Conservation (phyloP, 2,888 invertebrate species). For the Lasioglossum lativentre region DNA sequence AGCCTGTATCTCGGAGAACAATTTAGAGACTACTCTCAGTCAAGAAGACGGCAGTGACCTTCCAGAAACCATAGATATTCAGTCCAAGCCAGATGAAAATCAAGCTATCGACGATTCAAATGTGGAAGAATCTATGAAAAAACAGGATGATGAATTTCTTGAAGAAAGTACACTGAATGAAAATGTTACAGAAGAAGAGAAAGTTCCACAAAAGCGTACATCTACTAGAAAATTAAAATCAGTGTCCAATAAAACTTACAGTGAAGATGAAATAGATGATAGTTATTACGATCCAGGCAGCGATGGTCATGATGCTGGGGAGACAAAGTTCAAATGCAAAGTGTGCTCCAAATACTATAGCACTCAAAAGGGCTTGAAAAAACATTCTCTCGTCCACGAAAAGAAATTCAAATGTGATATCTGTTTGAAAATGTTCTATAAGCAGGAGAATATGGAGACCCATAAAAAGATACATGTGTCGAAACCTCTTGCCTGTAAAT, state of each 20-base stretch:
- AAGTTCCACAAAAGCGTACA: conserved; percentile 72
- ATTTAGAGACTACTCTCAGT: conserved; percentile 40
- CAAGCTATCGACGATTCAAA: conserved; percentile 30
- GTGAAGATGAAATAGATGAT: conserved; percentile 75
- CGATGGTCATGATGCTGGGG: conserved; percentile 71
- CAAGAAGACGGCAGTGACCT: conserved; percentile 41
- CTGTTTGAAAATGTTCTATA: conserved; percentile 80
- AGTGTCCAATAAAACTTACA: conserved; percentile 72
- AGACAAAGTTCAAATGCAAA: conserved; percentile 79
- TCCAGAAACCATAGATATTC: conserved; percentile 42
- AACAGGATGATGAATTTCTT: conserved; percentile 59
- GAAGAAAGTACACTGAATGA: conserved; percentile 52
- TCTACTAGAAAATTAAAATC: conserved; percentile 76
- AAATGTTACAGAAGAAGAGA: conserved; percentile 62
- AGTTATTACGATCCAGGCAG: conserved; percentile 73
- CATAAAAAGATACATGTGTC: conserved; percentile 77
- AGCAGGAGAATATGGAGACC: conserved; percentile 79
- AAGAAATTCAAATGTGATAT: conserved; percentile 80
- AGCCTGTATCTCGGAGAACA: conserved; percentile 42
- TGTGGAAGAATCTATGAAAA: conserved; percentile 42
- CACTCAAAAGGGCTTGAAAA: conserved; percentile 81
- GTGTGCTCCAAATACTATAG: conserved; percentile 78
- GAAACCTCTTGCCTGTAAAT: conserved; percentile 79
- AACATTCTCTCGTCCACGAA: conserved; percentile 80
- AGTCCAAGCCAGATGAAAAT: conserved; percentile 51